These are phyloP conservation scores for Apoda limacodes DNA, from an alignment of 2,888 invertebrate species.

Conservation along the genomic window DNA sequence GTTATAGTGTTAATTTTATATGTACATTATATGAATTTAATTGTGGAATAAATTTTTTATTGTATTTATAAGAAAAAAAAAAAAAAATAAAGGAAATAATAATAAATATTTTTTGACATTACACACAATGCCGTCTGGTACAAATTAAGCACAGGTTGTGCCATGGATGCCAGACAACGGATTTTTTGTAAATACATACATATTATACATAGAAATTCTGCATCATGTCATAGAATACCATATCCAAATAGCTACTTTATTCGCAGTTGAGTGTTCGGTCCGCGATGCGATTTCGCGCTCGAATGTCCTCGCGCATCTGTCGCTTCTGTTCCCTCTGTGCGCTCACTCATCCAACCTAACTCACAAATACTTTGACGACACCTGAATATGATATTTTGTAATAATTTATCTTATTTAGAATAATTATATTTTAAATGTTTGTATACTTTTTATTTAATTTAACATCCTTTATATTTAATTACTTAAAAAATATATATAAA, in stretches of 20 bases:
- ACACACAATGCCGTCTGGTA: too few relatives aligned
- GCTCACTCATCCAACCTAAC: conserved; percentile 21
- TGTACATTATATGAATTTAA: too few relatives aligned
- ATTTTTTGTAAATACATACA: too few relatives aligned
- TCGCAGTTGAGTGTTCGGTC: conserved; percentile 16
- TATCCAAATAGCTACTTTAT: conserved; percentile 20
- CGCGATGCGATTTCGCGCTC: conserved; percentile 43
- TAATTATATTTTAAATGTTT: too few relatives aligned
- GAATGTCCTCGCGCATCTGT: conserved; percentile 46
- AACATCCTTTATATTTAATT: conserved; percentile 1
- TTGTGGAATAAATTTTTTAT: too few relatives aligned
- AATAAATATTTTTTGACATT: too few relatives aligned
- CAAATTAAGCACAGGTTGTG: too few relatives aligned
- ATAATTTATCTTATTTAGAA: too few relatives aligned
- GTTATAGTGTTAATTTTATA: too few relatives aligned
- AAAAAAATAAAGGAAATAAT: too few relatives aligned
- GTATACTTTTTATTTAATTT: conserved; percentile 4
- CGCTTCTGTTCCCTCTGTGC: conserved; percentile 18
- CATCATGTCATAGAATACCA: conserved; percentile 18
- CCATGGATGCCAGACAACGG: neutral
- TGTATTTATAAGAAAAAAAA: too few relatives aligned
- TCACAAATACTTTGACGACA: conserved; percentile 21
- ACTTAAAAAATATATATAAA: conserved; percentile 2
- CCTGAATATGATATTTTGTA: neutral
- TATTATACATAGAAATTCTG: too few relatives aligned